Base-by-base conservation (phyloP, 2,113 vertebrate genomes). In the Vidua chalybeata region DNA sequence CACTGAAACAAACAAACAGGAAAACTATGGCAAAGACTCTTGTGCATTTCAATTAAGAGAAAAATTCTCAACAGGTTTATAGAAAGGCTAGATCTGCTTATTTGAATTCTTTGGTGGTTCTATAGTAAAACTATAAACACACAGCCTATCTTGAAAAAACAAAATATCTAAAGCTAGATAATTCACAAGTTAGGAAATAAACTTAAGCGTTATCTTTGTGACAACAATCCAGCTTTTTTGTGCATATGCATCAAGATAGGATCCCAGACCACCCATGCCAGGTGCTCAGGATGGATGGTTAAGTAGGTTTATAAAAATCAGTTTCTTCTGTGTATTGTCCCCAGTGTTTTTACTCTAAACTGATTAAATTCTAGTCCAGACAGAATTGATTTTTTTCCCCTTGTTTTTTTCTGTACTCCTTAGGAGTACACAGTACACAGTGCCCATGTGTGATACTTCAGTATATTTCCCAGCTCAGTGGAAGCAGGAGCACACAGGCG, bases 371-470 rank as follows among this genome's bases (percentile, higher is more conserved):
- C 1, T 52, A 48, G 2, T 59, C 15, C 86, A 59, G 39, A 71
- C 6, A 81, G 15, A 81, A 77, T 4, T 30, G 4, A 3, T 7
- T 13, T 24, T 24, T 58, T 63, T 26, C 8, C 4, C 8, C 6
- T 55, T 68, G 8, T 21, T 4, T 80, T 77, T 45, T 52, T 9
- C 11, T 28, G 15, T 52, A 9, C 61, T 86, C 4, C 27, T 37
- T 13, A 41, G 27, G 7, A 52, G 11, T 35, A 35, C 0, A 1
- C 13, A 52, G 11, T 35, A 35, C 0, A 1, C 13, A 49, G 14
- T 43, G 7, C 18, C 24, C 64, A 5, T 30, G 10, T 56, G 28
- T 18, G 11, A 48, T 14, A 35, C 2, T 1, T 45, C 69, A 64
- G n/a, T 33, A 1, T 72, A 21, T 63, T 69, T 66, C 67, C 45